Evolutionary conservation across 2,797 vertebrate genomes (phyloP).

Genomic region (Molothrus aeneus): DNA sequence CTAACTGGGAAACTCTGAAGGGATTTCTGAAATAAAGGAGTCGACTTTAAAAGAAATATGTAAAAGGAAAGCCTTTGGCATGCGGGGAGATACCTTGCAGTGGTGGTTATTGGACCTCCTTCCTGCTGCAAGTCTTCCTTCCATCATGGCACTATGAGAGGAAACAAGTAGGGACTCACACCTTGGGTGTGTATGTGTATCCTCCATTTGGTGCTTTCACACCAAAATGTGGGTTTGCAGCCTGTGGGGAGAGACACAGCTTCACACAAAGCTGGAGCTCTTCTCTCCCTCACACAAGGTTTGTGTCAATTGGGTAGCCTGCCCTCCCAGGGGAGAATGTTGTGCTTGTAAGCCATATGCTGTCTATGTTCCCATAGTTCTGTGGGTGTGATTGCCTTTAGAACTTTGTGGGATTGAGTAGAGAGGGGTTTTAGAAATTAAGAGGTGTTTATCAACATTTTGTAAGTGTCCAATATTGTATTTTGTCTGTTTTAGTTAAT

Average conservation of each 20-base stretch:
- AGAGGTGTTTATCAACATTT: neutral
- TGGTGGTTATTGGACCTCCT: neutral
- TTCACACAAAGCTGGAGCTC: neutral
- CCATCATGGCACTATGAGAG: neutral
- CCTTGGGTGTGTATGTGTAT: fast-evolving
- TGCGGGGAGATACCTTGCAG: neutral
- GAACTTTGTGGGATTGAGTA: neutral
- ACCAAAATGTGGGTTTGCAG: neutral
- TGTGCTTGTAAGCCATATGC: neutral
- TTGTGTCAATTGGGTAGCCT: neutral
- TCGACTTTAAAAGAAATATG: neutral
- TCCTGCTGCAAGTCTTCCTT: neutral
- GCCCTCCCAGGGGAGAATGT: neutral
- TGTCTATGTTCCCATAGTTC: fast-evolving
- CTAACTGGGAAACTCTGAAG: neutral
- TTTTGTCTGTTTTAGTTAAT: neutral
- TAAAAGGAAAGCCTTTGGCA: neutral
- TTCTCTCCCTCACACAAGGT: neutral
- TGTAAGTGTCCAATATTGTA: neutral
- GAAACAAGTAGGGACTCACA: neutral
- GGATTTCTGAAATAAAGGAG: neutral
- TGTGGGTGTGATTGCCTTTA: neutral
- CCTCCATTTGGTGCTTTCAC: fast-evolving
- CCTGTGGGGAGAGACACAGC: neutral
- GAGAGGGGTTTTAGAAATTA: neutral